Conservation (phyloP, 2,888 invertebrate species). For the Apamea epomidion region DNA sequence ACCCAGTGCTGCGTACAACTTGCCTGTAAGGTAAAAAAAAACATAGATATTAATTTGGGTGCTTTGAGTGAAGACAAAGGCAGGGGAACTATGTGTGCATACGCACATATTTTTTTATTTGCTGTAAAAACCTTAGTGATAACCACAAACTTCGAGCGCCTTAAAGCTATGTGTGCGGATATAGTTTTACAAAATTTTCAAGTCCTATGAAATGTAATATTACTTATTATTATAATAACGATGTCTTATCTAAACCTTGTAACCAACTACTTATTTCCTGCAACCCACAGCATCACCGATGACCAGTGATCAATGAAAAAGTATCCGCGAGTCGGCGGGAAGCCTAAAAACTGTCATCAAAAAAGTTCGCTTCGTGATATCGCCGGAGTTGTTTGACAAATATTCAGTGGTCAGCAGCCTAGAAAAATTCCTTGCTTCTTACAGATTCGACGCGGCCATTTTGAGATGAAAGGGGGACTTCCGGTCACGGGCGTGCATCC, state of each 20-base stretch:
- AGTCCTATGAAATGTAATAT: background rate
- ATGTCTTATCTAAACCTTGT: background rate
- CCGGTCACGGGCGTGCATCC: slow-evolving; percentile 87
- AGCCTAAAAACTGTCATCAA: slow-evolving; percentile 74
- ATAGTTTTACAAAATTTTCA: background rate
- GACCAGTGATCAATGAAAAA: slow-evolving; percentile 56
- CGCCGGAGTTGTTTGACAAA: slow-evolving; percentile 79
- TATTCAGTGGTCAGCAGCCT: slow-evolving; percentile 85
- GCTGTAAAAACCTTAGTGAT: background rate
- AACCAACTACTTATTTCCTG: slow-evolving; percentile 10
- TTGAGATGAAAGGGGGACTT: slow-evolving; percentile 87
- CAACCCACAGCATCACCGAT: slow-evolving; percentile 15
- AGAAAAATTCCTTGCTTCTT: slow-evolving; percentile 87
- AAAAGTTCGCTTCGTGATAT: slow-evolving; percentile 84
- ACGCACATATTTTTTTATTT: background rate
- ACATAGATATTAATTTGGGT: background rate
- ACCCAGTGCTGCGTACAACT: slow-evolving; percentile 97
- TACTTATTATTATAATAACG: background rate
- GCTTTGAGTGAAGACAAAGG: background rate
- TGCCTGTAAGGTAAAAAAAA: slow-evolving; percentile 89
- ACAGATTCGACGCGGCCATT: slow-evolving; percentile 87
- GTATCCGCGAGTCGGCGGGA: slow-evolving; percentile 72
- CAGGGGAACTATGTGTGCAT: too few species aligned
- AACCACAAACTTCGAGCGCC: background rate
- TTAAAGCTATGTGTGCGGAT: background rate